Evolutionary conservation across 2,113 vertebrate species (phyloP), one percentile per base, ranked within the genome.

Genomic region (Cryptomyrus ogoouensis): DNA sequence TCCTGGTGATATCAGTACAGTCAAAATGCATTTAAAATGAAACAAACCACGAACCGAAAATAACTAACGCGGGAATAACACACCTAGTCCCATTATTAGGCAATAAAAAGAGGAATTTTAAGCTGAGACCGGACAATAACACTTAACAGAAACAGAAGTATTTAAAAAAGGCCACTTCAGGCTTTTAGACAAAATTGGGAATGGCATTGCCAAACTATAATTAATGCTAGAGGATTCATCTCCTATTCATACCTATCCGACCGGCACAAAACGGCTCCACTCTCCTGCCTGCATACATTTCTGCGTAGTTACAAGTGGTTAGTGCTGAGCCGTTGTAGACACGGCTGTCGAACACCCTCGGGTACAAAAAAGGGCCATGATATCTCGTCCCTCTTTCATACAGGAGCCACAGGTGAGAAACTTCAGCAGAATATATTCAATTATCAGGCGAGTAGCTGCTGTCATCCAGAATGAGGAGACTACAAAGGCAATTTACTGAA

Each of bases 361-460:
- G 88, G 49, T 35, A 6, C 12, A 17, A 44, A 80, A 83, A n/a
- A 44, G 31, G 31, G 31, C 21, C 3, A 17, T 2, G 2, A 19
- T n/a, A 84, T 42, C 42, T 1, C 24, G 10, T 27, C 89, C 39
- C 35, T 83, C 15, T 46, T 83, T 58, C 49, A 53, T 52, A 8
- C 15, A 8, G 35, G 35, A 39, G 8, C 66, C 85, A 77, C 35
- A 89, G 47, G 50, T 88, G 86, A 27, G 66, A 88, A 90, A 92
- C 90, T 91, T 92, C 91, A 92, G 87, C 91, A 83, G 91, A 89
- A 90, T 49, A 89, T 89, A 88, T 91, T 91, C 91, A 92, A 92
- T 92, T 92, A 90, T 90, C 84, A 24, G 9, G 44, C 42, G 5
- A 62, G 88, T 50, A 91, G 87, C 86, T 89, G 86, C 90, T 87